Evolutionary conservation across 2,888 invertebrate species (phyloP).

Genomic region (Chalcis sispes): DNA sequence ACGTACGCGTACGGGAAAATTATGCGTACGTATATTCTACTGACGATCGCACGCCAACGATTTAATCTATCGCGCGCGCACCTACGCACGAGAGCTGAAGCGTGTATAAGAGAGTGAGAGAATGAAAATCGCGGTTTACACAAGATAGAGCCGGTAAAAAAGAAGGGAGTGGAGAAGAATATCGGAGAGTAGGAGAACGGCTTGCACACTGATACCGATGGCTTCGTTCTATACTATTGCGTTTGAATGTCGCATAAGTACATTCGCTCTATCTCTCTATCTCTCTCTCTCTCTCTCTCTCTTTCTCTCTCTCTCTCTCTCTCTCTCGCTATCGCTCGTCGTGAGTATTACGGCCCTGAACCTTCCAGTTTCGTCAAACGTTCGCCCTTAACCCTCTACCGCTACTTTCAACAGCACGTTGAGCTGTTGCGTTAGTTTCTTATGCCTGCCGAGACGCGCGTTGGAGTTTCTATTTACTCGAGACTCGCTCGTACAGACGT

Average conservation of each 20-base stretch:
- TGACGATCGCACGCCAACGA: too few species aligned
- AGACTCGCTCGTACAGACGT: background rate
- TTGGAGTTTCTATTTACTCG: background rate
- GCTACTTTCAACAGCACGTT: background rate
- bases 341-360: slow-evolving; percentile 60
- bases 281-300: too few species aligned
- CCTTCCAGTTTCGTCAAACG: slow-evolving; percentile 58
- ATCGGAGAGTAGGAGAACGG: background rate
- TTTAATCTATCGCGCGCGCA: too few species aligned
- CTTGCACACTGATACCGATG: background rate
- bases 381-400: slow-evolving; percentile 59
- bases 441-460: background rate
- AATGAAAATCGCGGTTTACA: background rate
- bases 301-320: too few species aligned
- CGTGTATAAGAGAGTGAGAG: background rate
- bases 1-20: too few species aligned
- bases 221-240: background rate
- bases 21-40: too few species aligned
- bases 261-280: too few species aligned
- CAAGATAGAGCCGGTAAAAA: background rate
- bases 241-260: slow-evolving; percentile 1
- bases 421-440: background rate
- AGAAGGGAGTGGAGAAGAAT: background rate
- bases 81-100: too few species aligned
- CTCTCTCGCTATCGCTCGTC: too few species aligned